Percentiles rank a stretch among this genome's conserved stretches.
Conservation (phyloP, 2,888 invertebrate genomes). For the Troglohyphantes excavatus region DNA sequence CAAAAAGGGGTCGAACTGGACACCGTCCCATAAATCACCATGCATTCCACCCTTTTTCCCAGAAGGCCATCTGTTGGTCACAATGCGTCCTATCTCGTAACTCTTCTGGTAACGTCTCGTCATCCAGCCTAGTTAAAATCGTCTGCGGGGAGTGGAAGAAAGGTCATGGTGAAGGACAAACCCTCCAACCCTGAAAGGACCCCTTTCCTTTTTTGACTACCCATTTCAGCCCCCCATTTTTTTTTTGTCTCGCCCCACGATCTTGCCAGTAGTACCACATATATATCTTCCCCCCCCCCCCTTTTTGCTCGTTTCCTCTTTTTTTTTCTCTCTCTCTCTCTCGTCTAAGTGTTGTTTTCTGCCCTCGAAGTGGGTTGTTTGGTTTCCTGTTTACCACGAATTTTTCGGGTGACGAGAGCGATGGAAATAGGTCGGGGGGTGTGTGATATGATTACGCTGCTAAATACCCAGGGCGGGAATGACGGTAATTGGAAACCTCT, state of each 20-base stretch:
- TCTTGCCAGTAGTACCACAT: background rate
- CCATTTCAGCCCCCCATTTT: conserved; percentile 45
- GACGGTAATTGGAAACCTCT: background rate
- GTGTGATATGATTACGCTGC: background rate
- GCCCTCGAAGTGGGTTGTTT: conserved; percentile 2
- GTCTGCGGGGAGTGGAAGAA: conserved; percentile 40
- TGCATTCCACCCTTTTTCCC: conserved; percentile 25
- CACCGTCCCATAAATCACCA: conserved; percentile 50
- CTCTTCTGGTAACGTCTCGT: conserved; percentile 13
- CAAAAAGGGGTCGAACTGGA: background rate
- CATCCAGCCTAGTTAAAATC: conserved; percentile 23
- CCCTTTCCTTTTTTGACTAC: conserved; percentile 71
- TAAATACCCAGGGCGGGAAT: background rate
- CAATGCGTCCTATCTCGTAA: conserved; percentile 29
- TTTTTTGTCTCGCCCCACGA: conserved; percentile 37
- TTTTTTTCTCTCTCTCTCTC: too few species aligned
- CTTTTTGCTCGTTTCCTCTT: conserved; percentile 1
- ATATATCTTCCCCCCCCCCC: background rate
- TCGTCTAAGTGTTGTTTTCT: conserved; percentile 27
- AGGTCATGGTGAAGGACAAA: conserved; percentile 74
- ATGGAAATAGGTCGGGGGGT: background rate
- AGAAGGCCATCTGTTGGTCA: conserved; percentile 58
- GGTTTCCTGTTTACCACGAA: conserved; percentile 54
- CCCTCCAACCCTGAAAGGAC: conserved; percentile 58
- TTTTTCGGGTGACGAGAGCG: conserved; percentile 8